phyloP scores from a whole-genome alignment of 2,797 vertebrate genomes.

The Periophthalmus magnuspinnatus region DNA sequence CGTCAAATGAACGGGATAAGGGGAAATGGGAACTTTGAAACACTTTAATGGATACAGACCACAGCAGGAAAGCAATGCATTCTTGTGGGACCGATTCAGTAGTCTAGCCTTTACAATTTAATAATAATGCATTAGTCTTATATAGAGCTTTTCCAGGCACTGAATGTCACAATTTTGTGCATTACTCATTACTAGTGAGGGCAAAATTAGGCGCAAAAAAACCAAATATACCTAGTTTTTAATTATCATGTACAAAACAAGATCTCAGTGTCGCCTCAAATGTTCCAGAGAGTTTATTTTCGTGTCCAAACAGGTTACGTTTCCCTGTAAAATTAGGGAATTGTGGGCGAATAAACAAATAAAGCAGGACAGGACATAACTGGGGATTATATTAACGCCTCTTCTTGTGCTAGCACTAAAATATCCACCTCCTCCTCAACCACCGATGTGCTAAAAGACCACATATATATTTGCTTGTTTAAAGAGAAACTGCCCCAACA shows the following conservation, averaged over 20 bases:
- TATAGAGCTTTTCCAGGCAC: too few relatives aligned
- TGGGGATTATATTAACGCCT: conserved; percentile 3
- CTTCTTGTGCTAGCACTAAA: neutral
- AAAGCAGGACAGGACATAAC: neutral
- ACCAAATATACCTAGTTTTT: too few relatives aligned
- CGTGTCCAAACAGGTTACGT: neutral
- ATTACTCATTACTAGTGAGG: too few relatives aligned
- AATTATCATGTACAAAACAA: neutral
- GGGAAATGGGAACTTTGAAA: neutral
- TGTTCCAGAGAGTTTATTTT: neutral
- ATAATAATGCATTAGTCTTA: too few relatives aligned
- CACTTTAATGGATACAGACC: too few relatives aligned
- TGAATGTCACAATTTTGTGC: too few relatives aligned
- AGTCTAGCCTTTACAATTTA: too few relatives aligned
- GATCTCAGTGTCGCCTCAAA: neutral
- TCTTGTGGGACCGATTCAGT: too few relatives aligned
- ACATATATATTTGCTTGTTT: neutral
- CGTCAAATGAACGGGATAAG: neutral
- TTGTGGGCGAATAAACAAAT: neutral
- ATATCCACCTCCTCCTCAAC: neutral
- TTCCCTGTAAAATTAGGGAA: conserved; percentile 29
- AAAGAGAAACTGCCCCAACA: conserved; percentile 2
- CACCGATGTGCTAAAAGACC: neutral
- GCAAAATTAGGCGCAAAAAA: too few relatives aligned
- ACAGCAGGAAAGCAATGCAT: too few relatives aligned